These are phyloP conservation scores for Gymnogyps californianus DNA, from an alignment of 2,113 vertebrate genomes.

Conservation along the genomic window DNA sequence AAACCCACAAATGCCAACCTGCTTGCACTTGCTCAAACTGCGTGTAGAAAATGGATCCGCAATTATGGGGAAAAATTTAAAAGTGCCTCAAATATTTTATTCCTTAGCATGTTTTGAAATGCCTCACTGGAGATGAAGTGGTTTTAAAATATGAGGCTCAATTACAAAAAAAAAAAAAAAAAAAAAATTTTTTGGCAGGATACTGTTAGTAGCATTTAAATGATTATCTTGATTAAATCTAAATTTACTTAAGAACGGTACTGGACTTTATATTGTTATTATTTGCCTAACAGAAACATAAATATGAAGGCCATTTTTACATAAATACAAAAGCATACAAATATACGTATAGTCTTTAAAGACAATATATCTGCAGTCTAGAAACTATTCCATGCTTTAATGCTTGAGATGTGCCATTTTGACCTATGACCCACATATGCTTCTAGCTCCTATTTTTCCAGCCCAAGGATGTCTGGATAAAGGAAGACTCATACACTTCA, in stretches of 20 bases:
- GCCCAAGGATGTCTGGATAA: conserved; percentile 42
- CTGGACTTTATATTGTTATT: background rate
- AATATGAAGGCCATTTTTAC: background rate
- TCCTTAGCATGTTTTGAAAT: background rate
- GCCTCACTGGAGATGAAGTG: background rate
- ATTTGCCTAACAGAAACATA: background rate
- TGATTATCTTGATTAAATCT: background rate
- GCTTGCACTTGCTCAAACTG: background rate
- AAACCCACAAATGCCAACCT: background rate
- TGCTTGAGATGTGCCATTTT: background rate
- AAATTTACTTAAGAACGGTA: background rate
- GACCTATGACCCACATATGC: conserved; percentile 21
- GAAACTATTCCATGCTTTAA: background rate
- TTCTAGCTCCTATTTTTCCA: conserved; percentile 20
- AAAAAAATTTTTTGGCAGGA: background rate
- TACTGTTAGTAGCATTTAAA: background rate
- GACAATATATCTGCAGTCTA: background rate
- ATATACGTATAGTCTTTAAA: background rate
- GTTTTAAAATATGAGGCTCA: background rate
- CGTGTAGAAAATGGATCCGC: background rate
- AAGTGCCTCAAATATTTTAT: background rate
- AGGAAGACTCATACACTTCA: conserved; percentile 67
- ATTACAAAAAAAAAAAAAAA: background rate
- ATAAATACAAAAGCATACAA: background rate
- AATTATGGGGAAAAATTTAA: background rate